Conservation (phyloP, 2,888 invertebrate species). For the Amphipoea oculea region DNA sequence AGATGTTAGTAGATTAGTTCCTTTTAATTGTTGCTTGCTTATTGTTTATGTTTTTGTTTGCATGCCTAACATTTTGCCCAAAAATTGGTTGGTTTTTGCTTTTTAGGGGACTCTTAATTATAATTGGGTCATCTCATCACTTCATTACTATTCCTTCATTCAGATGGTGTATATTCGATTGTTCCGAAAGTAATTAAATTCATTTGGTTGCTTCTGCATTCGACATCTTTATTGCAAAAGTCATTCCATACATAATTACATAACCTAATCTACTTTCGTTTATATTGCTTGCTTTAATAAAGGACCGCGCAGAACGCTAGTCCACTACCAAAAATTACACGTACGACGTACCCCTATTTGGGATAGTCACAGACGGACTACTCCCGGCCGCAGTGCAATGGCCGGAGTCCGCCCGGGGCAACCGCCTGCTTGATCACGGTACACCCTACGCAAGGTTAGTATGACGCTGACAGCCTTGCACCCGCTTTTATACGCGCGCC, state of each 20-base stretch:
- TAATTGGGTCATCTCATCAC: neutral
- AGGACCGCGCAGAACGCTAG: conserved; percentile 92
- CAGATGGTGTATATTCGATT: neutral
- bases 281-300: conserved; percentile 45
- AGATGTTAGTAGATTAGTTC: neutral
- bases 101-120: neutral
- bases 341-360: conserved; percentile 90
- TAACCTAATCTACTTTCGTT: conserved; percentile 3
- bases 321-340: conserved; percentile 92
- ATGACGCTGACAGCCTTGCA: conserved; percentile 66
- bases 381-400: conserved; percentile 92
- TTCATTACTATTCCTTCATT: neutral
- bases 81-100: neutral
- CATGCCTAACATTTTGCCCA: neutral
- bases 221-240: neutral
- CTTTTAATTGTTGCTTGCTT: neutral
- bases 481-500: conserved; percentile 70
- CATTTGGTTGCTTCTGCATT: neutral
- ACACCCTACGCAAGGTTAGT: conserved; percentile 94
- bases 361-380: conserved; percentile 91
- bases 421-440: conserved; percentile 93
- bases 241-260: conserved; percentile 23
- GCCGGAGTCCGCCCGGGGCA: conserved; percentile 91
- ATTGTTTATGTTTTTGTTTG: conserved; percentile 1
- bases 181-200: neutral